Evolutionary conservation across 2,797 vertebrate species (phyloP).

Genomic region (Anisognathus igniventris): DNA sequence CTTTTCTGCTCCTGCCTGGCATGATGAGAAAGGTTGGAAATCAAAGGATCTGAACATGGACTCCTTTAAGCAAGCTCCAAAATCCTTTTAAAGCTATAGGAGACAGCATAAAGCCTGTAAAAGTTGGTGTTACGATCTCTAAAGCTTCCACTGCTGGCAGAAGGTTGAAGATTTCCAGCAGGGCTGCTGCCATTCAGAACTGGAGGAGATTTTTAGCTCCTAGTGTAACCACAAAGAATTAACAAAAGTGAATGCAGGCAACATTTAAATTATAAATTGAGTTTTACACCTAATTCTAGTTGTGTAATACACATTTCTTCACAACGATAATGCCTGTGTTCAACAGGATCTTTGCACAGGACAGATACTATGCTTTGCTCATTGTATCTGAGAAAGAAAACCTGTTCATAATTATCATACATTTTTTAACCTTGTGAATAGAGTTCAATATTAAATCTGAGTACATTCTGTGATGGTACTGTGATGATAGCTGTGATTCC

Average conservation of each 20-base stretch:
- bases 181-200: neutral
- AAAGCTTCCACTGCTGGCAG: neutral
- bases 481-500: neutral
- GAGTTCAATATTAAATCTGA: neutral
- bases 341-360: neutral
- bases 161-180: neutral
- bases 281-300: neutral
- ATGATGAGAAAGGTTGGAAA: neutral
- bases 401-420: neutral
- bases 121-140: neutral
- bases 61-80: neutral
- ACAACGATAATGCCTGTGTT: accelerated
- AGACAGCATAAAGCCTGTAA: neutral
- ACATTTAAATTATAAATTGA: neutral
- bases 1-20: neutral
- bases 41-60: neutral
- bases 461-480: neutral
- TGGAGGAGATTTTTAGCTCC: neutral
- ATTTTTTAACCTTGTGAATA: neutral
- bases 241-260: neutral
- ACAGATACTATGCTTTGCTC: neutral
- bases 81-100: neutral
- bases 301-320: neutral
- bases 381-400: neutral
- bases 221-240: neutral